Percentiles rank a stretch among this genome's conserved stretches.
These are phyloP conservation scores for Tenebrio molitor DNA, from an alignment of 1,140 invertebrate species.

Conservation along the genomic window DNA sequence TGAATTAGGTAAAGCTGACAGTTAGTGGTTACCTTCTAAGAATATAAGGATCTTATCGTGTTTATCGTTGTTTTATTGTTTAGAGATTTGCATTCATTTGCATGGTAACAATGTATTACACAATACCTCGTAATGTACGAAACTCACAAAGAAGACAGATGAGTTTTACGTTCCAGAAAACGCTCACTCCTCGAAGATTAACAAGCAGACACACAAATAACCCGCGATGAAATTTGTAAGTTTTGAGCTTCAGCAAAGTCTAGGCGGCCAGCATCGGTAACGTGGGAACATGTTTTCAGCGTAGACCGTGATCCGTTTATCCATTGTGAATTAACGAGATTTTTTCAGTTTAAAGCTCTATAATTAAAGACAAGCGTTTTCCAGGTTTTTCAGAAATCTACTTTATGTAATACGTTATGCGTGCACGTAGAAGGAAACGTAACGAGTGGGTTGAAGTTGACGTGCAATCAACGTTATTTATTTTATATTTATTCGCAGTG, in stretches of 20 bases:
- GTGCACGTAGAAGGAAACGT: conserved; percentile 55
- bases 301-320: conserved; percentile 26
- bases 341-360: conserved; percentile 2
- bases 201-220: background rate
- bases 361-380: conserved; percentile 21
- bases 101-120: conserved; percentile 22
- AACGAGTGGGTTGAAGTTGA: conserved; percentile 48
- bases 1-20: conserved; percentile 45
- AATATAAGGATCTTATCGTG: conserved; percentile 42
- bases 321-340: conserved; percentile 24
- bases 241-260: conserved; percentile 26
- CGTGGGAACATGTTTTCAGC: conserved; percentile 29
- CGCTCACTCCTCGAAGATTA: too few relatives aligned
- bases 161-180: background rate
- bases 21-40: conserved; percentile 41
- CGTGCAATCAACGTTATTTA: conserved; percentile 55
- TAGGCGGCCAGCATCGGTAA: background rate
- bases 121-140: conserved; percentile 21
- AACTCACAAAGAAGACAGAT: conserved; percentile 2
- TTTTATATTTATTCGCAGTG: conserved; percentile 60
- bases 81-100: conserved; percentile 41
- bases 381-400: conserved; percentile 55
- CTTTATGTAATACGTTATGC: conserved; percentile 53
- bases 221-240: background rate
- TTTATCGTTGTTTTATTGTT: conserved; percentile 36